These are phyloP conservation scores for Enoplosus armatus DNA, from an alignment of 2,797 vertebrate species.

Conservation along the genomic window DNA sequence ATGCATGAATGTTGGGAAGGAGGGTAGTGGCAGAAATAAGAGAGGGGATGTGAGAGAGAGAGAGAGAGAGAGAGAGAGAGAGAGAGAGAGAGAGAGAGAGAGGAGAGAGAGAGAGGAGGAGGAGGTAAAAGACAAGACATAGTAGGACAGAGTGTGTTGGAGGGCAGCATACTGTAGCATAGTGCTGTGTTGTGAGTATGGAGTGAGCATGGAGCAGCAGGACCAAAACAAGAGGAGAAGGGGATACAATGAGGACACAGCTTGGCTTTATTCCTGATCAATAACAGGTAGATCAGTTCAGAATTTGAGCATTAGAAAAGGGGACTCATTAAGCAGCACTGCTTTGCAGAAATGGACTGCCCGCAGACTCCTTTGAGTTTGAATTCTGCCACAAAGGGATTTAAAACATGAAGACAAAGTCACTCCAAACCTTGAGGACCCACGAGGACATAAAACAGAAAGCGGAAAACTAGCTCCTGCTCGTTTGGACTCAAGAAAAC, in stretches of 20 bases:
- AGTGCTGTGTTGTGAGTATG: conserved; percentile 76
- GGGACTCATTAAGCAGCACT: conserved; percentile 42
- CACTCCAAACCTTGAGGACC: conserved; percentile 48
- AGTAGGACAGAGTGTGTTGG: conserved; percentile 70
- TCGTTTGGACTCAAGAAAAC: conserved; percentile 47
- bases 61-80: conserved; percentile 32
- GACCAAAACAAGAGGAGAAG: conserved; percentile 69
- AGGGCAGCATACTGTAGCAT: conserved; percentile 74
- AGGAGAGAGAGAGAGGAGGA: conserved; percentile 42
- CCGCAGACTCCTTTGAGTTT: conserved; percentile 62
- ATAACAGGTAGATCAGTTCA: conserved; percentile 65
- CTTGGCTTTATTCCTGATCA: conserved; percentile 68
- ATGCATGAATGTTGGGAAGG: conserved; percentile 70
- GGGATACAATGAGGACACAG: conserved; percentile 63
- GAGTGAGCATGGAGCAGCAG: conserved; percentile 68
- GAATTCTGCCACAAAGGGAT: conserved; percentile 45
- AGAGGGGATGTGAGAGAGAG: conserved; percentile 40
- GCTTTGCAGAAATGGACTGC: conserved; percentile 51
- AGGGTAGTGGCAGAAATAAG: conserved; percentile 67
- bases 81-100: conserved; percentile 42
- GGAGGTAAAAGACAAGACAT: conserved; percentile 59
- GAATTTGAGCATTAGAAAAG: conserved; percentile 38
- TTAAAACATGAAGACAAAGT: conserved; percentile 59
- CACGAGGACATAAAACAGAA: conserved; percentile 38
- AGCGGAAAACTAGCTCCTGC: conserved; percentile 39